Evolutionary conservation across 1,140 invertebrate species (phyloP), one percentile per base, ranked within the genome.

Genomic region (Drosophila persimilis): DNA sequence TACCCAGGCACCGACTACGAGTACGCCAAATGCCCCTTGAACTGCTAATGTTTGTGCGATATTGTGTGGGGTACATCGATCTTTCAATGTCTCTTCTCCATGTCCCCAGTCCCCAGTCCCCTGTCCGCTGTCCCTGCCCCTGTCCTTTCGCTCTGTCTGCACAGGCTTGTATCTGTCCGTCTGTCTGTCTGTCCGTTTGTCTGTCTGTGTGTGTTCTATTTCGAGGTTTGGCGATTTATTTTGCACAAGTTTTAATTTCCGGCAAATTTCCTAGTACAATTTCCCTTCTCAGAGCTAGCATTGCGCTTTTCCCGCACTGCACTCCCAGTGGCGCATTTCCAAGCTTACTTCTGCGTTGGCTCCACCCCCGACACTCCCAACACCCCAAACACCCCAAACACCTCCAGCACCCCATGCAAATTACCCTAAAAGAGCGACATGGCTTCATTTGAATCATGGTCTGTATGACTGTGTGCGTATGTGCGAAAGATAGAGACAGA

Each of bases 181-280:
- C 29, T 47, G 24, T 61, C 58, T 64, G 9, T 52, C 45, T 47
- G 29, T 55, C 55, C 56, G 20, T 67, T 22, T 51, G 24, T 64
- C 55, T 67, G 15, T 48, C 45, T 46, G 61, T 46, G 31, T 35
- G 60, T 54, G 39, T 50, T 47, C 48, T 20, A 69, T 69, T 81
- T 81, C 53, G 70, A 88, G 83, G 67, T 83, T 73, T 88, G 83
- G 75, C 83, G 83, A 88, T 88, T 88, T 89, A 90, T 90, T 90
- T 89, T 86, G 70, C 84, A 89, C 84, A 90, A 90, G 89, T 89
- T 90, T 90, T 90, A 90, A 90, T 90, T 90, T 90, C 89, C 89
- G 89, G 89, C 76, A 90, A 90, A 90, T 90, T 90, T 90, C 89
- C 89, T 90, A 89, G 58, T 83, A 80, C 81, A 90, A 90, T 90